phyloP scores from a whole-genome alignment of 2,113 vertebrate genomes.

The Phalacrocorax brasilianus region DNA sequence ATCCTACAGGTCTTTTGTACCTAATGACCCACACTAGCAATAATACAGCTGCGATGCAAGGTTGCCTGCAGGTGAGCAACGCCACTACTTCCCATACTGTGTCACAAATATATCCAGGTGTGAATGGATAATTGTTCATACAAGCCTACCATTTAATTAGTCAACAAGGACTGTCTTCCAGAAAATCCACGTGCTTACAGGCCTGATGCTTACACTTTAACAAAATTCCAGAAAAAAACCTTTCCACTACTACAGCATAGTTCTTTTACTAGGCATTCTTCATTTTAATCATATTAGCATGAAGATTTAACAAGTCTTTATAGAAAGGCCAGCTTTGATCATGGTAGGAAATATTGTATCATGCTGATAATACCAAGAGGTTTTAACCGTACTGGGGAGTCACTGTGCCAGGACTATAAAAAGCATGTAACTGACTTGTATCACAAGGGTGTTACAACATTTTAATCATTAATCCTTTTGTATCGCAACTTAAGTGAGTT shows the following conservation, averaged over 20 bases:
- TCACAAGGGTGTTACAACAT: neutral
- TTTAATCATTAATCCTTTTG: neutral
- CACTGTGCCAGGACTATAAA: neutral
- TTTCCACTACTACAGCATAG: neutral
- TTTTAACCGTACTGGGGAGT: neutral
- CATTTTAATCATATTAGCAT: neutral
- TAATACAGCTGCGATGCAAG: constrained; percentile 12
- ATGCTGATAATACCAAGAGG: neutral
- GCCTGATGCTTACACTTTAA: neutral
- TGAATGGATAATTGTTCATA: neutral
- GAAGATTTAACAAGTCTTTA: neutral
- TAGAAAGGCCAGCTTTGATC: neutral
- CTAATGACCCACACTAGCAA: neutral
- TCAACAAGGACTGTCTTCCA: neutral
- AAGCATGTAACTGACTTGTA: neutral
- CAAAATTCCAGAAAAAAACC: neutral
- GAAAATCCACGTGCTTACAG: neutral
- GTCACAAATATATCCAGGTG: neutral
- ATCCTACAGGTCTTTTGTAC: neutral
- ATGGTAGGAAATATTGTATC: neutral
- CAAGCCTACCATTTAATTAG: neutral
- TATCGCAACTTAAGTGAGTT: neutral
- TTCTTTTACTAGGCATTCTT: neutral
- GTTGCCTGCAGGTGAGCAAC: neutral
- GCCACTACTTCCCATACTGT: neutral